Evolutionary conservation across 2,888 invertebrate genomes (phyloP), one percentile per base, ranked within the genome.

Genomic region (Teinopalpus imperialis): DNA sequence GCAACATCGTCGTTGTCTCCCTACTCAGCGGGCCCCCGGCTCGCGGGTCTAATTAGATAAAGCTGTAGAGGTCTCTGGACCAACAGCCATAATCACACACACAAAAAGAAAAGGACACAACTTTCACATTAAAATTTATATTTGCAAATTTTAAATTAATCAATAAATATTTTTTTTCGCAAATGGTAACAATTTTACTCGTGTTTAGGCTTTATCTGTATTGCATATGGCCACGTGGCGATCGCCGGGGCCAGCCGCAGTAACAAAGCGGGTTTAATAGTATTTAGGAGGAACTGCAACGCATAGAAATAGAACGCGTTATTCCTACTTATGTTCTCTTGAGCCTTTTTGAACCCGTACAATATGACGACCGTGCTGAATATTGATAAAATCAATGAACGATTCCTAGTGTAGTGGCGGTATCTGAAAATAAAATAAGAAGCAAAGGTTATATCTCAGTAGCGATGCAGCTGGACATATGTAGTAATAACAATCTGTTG

Each of bases 341-440:
- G 54, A 0, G 74, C 40, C 0, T 64, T 46, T 2, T 54, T 55
- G 12, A 59, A 57, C 0, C 48, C 45, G 34, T 63, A 70, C 0
- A 74, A 10, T 0, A 66, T 42, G 0, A 65, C 1, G 0, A 27
- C 48, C 0, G 74, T 72, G 0, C 58, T 10, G 18, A 77, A 57
- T 0, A 60, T 47, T 0, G 81, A 69, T 44, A 83, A 54, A 0
- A 76, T 20, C 0, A 81, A 14, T 0, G 85, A 85, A 0, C 85
- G 63, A 5, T 70, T 58, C 35, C 66, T 67, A 0, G 85, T 75
- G 56, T 83, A 63, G 49, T 86, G 81, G 0, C 87, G 82, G 56
- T 80, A 86, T 21, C 87, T 87, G 82, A 0, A 77, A 74, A 23
- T 12, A 8, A 5, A 30, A 31, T 16, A 27, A 30, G 4, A 20